Evolutionary conservation across 2,888 invertebrate genomes (phyloP).

Genomic region (Gnatocerus cornutus): DNA sequence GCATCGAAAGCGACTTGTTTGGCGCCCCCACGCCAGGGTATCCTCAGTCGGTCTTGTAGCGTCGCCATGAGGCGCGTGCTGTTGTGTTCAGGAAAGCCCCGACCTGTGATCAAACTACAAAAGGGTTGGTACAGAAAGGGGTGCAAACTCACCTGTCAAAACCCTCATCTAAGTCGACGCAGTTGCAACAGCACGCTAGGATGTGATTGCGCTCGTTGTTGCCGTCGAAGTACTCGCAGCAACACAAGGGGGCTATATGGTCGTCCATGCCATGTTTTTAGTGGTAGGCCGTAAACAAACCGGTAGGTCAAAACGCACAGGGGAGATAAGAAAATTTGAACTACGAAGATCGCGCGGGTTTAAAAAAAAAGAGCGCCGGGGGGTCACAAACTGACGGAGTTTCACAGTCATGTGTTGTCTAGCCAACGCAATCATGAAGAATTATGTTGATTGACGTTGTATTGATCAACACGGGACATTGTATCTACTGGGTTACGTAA

Average conservation of each 20-base stretch:
- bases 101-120: conserved; percentile 68
- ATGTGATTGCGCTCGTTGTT: conserved; percentile 73
- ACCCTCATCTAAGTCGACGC: conserved; percentile 74
- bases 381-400: too few relatives aligned
- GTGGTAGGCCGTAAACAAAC: neutral
- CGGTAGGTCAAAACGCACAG: neutral
- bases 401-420: too few relatives aligned
- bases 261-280: conserved; percentile 46
- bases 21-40: conserved; percentile 77
- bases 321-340: neutral
- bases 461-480: conserved; percentile 2
- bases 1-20: conserved; percentile 73
- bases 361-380: too few relatives aligned
- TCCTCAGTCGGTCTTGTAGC: conserved; percentile 74
- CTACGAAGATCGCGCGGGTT: too few relatives aligned
- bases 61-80: conserved; percentile 69
- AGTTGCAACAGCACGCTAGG: conserved; percentile 76
- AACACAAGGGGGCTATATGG: conserved; percentile 70
- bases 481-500: neutral
- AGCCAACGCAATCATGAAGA: too few relatives aligned
- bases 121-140: neutral
- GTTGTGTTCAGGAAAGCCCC: conserved; percentile 64
- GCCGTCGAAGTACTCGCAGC: conserved; percentile 75
- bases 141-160: conserved; percentile 72
- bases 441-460: too few relatives aligned